A percentile compares a stretch with the other conserved stretches of the same genome.
phyloP scores from a whole-genome alignment of 1,140 invertebrate genomes.

The Pollicipes pollicipes region DNA sequence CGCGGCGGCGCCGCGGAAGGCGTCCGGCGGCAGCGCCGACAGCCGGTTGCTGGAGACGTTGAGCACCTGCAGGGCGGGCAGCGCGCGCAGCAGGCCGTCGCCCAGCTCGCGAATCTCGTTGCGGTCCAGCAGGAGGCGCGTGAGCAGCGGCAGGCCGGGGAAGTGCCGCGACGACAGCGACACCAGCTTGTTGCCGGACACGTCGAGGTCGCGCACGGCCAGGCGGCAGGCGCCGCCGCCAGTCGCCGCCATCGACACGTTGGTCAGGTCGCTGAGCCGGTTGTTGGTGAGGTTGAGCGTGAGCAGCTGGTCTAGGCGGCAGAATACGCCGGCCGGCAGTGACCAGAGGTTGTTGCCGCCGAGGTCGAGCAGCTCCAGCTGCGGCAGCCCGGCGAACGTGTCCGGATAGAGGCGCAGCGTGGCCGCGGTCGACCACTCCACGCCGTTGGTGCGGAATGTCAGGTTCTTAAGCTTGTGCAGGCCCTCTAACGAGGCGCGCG shows the following conservation, averaged over 20 bases:
- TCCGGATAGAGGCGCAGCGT: conserved; percentile 50
- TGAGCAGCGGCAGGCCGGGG: conserved; percentile 17
- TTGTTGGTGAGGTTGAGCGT: conserved; percentile 56
- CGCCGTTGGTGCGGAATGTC: conserved; percentile 51
- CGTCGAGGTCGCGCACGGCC: conserved; percentile 46
- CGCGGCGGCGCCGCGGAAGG: conserved; percentile 33
- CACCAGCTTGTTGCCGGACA: conserved; percentile 60
- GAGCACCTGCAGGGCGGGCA: conserved; percentile 42
- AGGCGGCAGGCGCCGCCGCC: conserved; percentile 44
- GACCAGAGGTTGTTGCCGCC: conserved; percentile 63
- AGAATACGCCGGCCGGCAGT: conserved; percentile 50
- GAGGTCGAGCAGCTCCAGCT: conserved; percentile 39
- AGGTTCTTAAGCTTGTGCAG: conserved; percentile 46
- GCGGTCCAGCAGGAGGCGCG: conserved; percentile 16
- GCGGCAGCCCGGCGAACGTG: conserved; percentile 25
- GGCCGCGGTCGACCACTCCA: conserved; percentile 54
- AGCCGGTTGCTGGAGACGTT: conserved; percentile 67
- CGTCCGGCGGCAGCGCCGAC: conserved; percentile 48
- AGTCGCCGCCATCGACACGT: conserved; percentile 50
- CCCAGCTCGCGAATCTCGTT: conserved; percentile 19
- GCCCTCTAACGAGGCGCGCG: conserved; percentile 42
- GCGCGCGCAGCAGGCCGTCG: conserved; percentile 18
- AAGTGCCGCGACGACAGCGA: conserved; percentile 40
- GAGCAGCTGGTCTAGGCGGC: conserved; percentile 45
- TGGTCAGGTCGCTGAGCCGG: conserved; percentile 56